Evolutionary conservation across 23 tunicate genomes (phyloP).

Genomic region (Ciona savignyi): DNA sequence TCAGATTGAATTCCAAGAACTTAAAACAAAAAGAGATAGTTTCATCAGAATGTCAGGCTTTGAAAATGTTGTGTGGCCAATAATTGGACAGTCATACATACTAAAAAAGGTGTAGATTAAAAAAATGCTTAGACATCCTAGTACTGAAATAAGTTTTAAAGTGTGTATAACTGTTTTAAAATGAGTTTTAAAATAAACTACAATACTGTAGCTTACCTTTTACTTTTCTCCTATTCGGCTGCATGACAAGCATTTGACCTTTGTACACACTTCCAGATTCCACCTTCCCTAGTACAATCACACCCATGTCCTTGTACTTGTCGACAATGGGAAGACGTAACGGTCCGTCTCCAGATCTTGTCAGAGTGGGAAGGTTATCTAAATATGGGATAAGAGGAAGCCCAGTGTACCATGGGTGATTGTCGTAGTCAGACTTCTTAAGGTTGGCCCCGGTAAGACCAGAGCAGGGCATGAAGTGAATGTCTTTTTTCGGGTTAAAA

Average conservation of each 20-base stretch:
- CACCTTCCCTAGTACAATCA: conserved; percentile 87
- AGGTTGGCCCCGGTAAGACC: conserved; percentile 94
- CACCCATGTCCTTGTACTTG: conserved; percentile 99
- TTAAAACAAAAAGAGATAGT: conserved; percentile 10
- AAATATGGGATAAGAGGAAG: conserved; percentile 88
- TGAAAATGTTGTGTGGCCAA: too few relatives aligned
- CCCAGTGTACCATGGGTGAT: conserved; percentile 98
- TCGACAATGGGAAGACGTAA: conserved; percentile 95
- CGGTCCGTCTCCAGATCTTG: conserved; percentile 73
- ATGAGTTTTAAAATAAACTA: not conserved
- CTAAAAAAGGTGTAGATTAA: too few relatives aligned
- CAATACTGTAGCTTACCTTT: conserved; percentile 33
- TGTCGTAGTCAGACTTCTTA: conserved; percentile 38
- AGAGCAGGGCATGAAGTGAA: conserved; percentile 96
- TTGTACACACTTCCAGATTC: conserved; percentile 82
- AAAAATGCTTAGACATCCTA: not conserved
- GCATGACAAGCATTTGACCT: conserved; percentile 71
- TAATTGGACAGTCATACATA: too few relatives aligned
- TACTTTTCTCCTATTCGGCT: conserved; percentile 84
- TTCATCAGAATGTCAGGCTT: too few relatives aligned
- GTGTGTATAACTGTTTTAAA: not conserved
- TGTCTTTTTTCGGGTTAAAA: conserved; percentile 84
- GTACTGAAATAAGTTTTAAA: not conserved
- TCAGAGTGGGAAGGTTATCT: conserved; percentile 77
- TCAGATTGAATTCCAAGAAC: conserved; percentile 76